phyloP scores from a whole-genome alignment of 2,113 vertebrate genomes.

The Hucho hucho region DNA sequence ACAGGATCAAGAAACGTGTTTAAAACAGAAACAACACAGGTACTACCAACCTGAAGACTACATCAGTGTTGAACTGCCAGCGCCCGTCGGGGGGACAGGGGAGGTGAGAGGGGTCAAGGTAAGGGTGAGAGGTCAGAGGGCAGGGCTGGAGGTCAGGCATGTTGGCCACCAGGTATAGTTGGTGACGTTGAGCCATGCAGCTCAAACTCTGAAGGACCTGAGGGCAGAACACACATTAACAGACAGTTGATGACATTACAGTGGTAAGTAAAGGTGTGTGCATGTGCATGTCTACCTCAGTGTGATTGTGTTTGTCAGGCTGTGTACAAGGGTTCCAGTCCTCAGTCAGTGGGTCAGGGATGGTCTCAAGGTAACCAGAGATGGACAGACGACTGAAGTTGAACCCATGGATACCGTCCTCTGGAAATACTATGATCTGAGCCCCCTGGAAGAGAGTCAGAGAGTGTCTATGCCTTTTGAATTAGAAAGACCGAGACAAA shows the following conservation, averaged over 20 bases:
- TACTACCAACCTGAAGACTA: conserved; percentile 73
- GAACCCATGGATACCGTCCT: conserved; percentile 93
- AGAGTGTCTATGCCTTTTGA: too few species aligned
- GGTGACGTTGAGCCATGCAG: conserved; percentile 84
- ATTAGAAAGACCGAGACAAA: too few species aligned
- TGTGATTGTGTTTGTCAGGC: conserved; percentile 77
- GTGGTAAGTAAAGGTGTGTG: background rate
- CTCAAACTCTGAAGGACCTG: conserved; percentile 88
- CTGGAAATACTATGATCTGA: conserved; percentile 95
- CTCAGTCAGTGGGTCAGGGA: conserved; percentile 73
- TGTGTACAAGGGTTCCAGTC: conserved; percentile 92
- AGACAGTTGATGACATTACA: background rate
- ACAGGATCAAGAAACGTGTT: background rate
- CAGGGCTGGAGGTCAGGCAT: conserved; percentile 84
- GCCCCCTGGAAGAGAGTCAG: conserved; percentile 72
- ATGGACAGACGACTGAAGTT: conserved; percentile 88
- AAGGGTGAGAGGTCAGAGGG: conserved; percentile 44
- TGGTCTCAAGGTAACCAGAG: conserved; percentile 82
- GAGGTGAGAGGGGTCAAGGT: conserved; percentile 42
- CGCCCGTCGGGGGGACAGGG: conserved; percentile 82
- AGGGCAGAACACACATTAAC: background rate
- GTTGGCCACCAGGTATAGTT: conserved; percentile 89
- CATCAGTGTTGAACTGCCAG: conserved; percentile 93
- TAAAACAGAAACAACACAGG: background rate
- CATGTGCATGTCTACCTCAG: conserved; percentile 76